Percentiles rank a stretch among this genome's conserved stretches.
phyloP scores from a whole-genome alignment of 2,797 vertebrate genomes.

The Acropternis orthonyx region DNA sequence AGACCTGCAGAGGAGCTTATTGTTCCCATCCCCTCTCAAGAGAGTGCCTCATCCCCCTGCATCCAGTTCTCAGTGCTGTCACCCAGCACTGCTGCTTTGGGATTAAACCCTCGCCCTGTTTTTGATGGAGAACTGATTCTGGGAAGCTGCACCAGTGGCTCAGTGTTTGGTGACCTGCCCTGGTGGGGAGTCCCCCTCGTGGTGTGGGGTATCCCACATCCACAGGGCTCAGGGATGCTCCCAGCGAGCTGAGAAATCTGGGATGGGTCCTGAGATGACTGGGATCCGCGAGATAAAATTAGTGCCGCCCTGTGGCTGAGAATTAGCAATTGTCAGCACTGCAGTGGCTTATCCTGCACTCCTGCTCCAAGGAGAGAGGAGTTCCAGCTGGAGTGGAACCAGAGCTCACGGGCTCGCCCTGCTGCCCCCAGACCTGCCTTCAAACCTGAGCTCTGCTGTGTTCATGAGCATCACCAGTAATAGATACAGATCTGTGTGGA shows the following conservation, averaged over 20 bases:
- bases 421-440: background rate
- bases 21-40: background rate
- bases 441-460: background rate
- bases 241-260: background rate
- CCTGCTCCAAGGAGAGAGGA: background rate
- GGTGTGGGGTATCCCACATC: background rate
- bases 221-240: background rate
- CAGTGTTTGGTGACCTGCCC: background rate
- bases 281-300: background rate
- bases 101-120: background rate
- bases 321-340: background rate
- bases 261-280: background rate
- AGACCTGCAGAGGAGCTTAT: background rate
- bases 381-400: background rate
- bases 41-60: background rate
- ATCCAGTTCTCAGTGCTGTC: fast-evolving
- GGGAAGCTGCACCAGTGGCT: background rate
- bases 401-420: background rate
- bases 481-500: background rate
- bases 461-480: background rate
- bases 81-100: background rate
- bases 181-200: fast-evolving
- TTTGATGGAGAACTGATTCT: background rate
- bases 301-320: background rate
- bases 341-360: background rate